phyloP scores from a whole-genome alignment of 2,797 vertebrate genomes.

The Platalea minor region DNA sequence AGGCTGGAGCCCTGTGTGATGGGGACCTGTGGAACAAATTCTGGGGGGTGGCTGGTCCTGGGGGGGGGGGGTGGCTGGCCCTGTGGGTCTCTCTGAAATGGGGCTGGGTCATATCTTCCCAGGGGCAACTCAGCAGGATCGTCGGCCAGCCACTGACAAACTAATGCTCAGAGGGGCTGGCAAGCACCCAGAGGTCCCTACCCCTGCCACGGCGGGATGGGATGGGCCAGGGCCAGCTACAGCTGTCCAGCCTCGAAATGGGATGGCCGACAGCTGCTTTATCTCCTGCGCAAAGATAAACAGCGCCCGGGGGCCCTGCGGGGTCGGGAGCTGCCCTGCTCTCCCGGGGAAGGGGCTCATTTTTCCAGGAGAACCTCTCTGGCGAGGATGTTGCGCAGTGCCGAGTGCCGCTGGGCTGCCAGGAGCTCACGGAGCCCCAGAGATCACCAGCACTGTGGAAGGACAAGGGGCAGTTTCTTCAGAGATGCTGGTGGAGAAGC shows the following conservation, averaged over 20 bases:
- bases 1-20: neutral
- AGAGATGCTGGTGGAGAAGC: rapidly evolving
- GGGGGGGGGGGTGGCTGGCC: neutral
- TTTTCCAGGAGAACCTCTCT: neutral
- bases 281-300: constrained; percentile 48
- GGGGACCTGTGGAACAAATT: neutral
- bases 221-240: neutral
- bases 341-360: neutral
- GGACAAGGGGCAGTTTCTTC: neutral
- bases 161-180: neutral
- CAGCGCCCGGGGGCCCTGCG: neutral
- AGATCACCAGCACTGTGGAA: neutral
- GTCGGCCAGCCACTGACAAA: neutral
- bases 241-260: constrained; percentile 14
- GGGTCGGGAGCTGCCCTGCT: neutral
- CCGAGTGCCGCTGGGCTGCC: neutral
- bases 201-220: rapidly evolving
- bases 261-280: constrained; percentile 38
- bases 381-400: neutral
- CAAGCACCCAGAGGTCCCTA: neutral
- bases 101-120: neutral
- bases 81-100: neutral
- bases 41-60: neutral
- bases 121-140: neutral
- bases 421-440: rapidly evolving